Base-by-base conservation (phyloP, 2,888 invertebrate species). In the Trachelus troglodyta region DNA sequence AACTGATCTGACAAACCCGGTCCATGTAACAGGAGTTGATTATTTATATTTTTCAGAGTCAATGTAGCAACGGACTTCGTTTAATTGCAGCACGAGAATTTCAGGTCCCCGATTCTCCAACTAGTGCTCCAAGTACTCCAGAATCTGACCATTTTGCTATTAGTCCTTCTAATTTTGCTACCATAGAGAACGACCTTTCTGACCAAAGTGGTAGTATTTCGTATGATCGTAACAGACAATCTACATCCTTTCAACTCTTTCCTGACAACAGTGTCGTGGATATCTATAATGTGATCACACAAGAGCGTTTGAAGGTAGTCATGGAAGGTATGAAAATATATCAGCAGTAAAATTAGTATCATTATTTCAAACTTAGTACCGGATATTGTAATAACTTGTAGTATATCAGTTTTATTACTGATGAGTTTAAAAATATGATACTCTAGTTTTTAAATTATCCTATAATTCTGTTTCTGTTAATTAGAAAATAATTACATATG, bases 261-360 rank as follows among this genome's bases (percentile, higher is more conserved):
- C 92, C 92, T 1, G 87, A 91, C 30, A 92, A 93, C 76, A 93
- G 94, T 9, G 93, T 94, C 1, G 91, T 94, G 0, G 91, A 92
- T 34, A 91, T 95, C 56, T 95, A 94, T 83, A 93, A 94, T 11
- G 93, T 93, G 76, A 93, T 96, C 78, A 95, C 95, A 1, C 94
- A 94, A 83, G 93, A 95, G 86, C 94, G 94, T 77, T 92, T 96
- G 40, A 93, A 93, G 75, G 93, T 96, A 68, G 92, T 94, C 77
- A 93, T 96, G 23, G 94, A 94, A 78, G 94, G 94, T 89, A 84
- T 68, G 23, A 9, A 30, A 1, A 76, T 6, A 31, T 33, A 75
- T 77, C 11, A 11, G 23, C n/a, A 69, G 76, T 35, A 12, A 31
- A 74, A 68, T 78, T 12, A 83, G 79, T 76, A 69, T 56, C 30